Conservation (phyloP, 1,140 invertebrate genomes). For the Thalassaphorura encarpata region DNA sequence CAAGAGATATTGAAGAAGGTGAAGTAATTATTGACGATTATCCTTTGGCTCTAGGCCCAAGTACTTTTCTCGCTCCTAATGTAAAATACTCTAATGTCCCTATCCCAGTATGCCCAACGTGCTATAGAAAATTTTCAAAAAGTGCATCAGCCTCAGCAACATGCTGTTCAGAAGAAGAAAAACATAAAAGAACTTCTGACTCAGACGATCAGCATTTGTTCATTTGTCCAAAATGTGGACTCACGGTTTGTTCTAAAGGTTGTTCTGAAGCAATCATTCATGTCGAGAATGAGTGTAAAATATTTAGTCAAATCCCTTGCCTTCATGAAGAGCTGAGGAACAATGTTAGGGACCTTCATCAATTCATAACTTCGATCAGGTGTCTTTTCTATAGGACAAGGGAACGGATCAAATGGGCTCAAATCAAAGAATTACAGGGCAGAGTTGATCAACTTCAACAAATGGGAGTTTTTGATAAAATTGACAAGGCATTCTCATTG, state of each 20-base stretch:
- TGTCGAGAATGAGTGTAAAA: constrained; percentile 18
- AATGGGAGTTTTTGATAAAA: constrained; percentile 3
- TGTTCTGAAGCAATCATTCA: constrained; percentile 4
- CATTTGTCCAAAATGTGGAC: constrained; percentile 4
- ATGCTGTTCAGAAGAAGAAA: neutral
- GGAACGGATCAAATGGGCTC: constrained; percentile 19
- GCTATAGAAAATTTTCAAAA: neutral
- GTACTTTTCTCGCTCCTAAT: neutral
- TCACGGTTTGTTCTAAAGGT: neutral
- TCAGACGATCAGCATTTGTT: too few relatives aligned
- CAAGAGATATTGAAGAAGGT: constrained; percentile 19
- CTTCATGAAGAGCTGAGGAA: constrained; percentile 1
- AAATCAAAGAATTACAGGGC: constrained; percentile 19
- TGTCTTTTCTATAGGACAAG: constrained; percentile 5
- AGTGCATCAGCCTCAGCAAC: too few relatives aligned
- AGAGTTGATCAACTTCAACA: constrained; percentile 15
- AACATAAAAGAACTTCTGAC: neutral
- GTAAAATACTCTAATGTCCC: neutral
- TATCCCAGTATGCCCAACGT: neutral
- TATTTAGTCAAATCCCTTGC: constrained; percentile 9
- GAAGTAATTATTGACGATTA: constrained; percentile 25
- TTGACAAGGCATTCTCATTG: constrained; percentile 2
- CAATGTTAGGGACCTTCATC: neutral
- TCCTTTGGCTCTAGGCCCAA: constrained; percentile 13
- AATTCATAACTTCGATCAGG: constrained; percentile 15